Conservation (phyloP, 2,797 vertebrate species). For the Hyperoplus lanceolatus region DNA sequence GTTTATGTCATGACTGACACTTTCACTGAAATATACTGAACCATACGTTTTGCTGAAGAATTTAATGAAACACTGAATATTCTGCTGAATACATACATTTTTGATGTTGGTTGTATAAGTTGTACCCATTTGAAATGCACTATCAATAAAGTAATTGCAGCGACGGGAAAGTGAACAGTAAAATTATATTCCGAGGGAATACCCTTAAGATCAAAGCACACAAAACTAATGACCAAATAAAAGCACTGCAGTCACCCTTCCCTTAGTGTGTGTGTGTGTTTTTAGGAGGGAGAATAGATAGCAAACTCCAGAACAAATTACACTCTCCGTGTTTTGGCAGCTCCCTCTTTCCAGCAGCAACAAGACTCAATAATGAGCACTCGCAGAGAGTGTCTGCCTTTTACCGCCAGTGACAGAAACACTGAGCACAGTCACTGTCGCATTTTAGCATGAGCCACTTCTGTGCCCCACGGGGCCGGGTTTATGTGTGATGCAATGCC, state of each 20-base stretch:
- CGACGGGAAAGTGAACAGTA: conserved; percentile 26
- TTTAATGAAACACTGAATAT: conserved; percentile 32
- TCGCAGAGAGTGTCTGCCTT: conserved; percentile 59
- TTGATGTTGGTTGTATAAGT: conserved; percentile 32
- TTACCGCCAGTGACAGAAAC: conserved; percentile 60
- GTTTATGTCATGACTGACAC: no score
- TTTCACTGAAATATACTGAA: neutral
- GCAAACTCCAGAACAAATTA: conserved; percentile 69
- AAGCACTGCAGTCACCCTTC: conserved; percentile 47
- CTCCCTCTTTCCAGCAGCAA: conserved; percentile 61
- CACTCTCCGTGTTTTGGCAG: conserved; percentile 64
- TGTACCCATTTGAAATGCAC: conserved; percentile 28
- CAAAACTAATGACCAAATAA: conserved; percentile 61
- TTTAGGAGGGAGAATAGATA: conserved; percentile 54
- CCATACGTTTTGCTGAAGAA: conserved; percentile 2
- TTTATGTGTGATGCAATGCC: conserved; percentile 25
- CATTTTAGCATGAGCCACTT: conserved; percentile 53
- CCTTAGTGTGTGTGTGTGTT: conserved; percentile 56
- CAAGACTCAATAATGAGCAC: conserved; percentile 72
- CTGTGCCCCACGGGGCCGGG: conserved; percentile 38
- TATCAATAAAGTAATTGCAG: conserved; percentile 52
- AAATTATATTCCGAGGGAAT: conserved; percentile 51
- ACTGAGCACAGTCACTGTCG: conserved; percentile 55
- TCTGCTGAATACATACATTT: conserved; percentile 25
- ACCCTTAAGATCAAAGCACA: conserved; percentile 52